These are phyloP conservation scores for Diadumene lineata DNA, from an alignment of 92 coral and sea anemone genomes.

Conservation along the genomic window DNA sequence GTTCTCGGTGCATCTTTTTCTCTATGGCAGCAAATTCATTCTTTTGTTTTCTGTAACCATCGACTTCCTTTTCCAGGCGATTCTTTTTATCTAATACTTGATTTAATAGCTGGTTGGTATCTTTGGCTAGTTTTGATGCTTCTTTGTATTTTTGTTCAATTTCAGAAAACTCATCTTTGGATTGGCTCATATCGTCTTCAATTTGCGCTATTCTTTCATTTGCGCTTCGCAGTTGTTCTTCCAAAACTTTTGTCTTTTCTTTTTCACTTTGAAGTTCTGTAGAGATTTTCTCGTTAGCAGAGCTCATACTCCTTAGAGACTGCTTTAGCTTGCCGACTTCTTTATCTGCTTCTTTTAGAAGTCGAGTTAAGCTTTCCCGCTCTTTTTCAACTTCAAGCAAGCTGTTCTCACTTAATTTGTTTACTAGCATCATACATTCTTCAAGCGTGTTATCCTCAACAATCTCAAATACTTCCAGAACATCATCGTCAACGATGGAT, in stretches of 20 bases:
- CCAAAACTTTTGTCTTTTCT: conserved; percentile 48
- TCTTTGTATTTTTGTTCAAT: conserved; percentile 36
- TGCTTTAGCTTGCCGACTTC: conserved; percentile 79
- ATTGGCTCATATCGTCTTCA: conserved; percentile 50
- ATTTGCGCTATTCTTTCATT: conserved; percentile 51
- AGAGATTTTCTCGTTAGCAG: conserved; percentile 64
- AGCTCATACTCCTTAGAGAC: conserved; percentile 64
- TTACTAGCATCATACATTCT: conserved; percentile 98
- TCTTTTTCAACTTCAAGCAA: conserved; percentile 85
- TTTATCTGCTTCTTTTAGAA: conserved; percentile 83
- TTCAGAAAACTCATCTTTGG: conserved; percentile 41
- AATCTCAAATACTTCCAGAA: conserved; percentile 80
- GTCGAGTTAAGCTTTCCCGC: conserved; percentile 64
- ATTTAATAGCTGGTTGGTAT: conserved; percentile 39
- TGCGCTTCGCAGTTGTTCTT: conserved; percentile 52
- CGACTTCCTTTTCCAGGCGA: conserved; percentile 48
- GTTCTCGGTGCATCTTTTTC: conserved; percentile 59
- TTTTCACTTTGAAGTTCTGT: conserved; percentile 50
- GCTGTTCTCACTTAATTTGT: conserved; percentile 94
- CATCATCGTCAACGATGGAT: conserved; percentile 88
- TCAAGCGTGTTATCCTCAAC: conserved; percentile 79
- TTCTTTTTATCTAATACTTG: conserved; percentile 48
- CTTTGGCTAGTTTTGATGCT: conserved; percentile 39
- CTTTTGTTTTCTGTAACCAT: conserved; percentile 41
- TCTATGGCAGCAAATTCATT: conserved; percentile 48